These are phyloP conservation scores for Morone saxatilis DNA, from an alignment of 2,113 vertebrate genomes.

Conservation along the genomic window DNA sequence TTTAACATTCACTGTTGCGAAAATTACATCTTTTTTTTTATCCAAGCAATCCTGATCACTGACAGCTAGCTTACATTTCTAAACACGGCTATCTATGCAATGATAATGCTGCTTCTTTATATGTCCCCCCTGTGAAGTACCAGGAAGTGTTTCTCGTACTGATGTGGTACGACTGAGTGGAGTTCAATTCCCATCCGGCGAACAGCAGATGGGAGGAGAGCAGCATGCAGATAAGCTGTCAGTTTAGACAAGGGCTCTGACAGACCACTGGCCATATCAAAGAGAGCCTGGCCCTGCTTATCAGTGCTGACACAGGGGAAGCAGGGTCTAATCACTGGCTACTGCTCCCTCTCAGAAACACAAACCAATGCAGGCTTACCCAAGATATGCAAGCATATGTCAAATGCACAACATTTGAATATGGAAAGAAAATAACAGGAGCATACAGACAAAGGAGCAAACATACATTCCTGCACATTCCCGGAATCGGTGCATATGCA, in stretches of 20 bases:
- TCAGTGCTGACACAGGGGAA: constrained; percentile 84
- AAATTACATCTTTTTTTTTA: not conserved
- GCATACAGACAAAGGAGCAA: constrained; percentile 15
- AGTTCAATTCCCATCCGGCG: constrained; percentile 57
- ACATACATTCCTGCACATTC: constrained; percentile 34
- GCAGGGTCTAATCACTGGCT: constrained; percentile 78
- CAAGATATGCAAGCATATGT: constrained; percentile 29
- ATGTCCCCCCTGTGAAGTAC: constrained; percentile 31
- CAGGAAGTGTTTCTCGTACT: constrained; percentile 41
- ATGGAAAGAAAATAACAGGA: not conserved
- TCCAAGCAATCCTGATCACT: not conserved
- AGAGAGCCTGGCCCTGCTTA: constrained; percentile 80
- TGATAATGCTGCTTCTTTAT: constrained; percentile 28
- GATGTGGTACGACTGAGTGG: constrained; percentile 36
- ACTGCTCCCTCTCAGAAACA: constrained; percentile 71
- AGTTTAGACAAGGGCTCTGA: constrained; percentile 79
- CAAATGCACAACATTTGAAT: constrained; percentile 37
- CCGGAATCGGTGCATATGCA: constrained; percentile 7
- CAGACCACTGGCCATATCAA: constrained; percentile 83
- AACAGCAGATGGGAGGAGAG: constrained; percentile 73
- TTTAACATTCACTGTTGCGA: not conserved
- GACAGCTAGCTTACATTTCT: constrained; percentile 28
- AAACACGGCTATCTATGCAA: constrained; percentile 30
- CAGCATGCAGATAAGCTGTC: constrained; percentile 81
- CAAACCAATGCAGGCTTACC: constrained; percentile 44